Evolutionary conservation across 2,888 invertebrate species (phyloP).

Genomic region (Stegana nigrithorax): DNA sequence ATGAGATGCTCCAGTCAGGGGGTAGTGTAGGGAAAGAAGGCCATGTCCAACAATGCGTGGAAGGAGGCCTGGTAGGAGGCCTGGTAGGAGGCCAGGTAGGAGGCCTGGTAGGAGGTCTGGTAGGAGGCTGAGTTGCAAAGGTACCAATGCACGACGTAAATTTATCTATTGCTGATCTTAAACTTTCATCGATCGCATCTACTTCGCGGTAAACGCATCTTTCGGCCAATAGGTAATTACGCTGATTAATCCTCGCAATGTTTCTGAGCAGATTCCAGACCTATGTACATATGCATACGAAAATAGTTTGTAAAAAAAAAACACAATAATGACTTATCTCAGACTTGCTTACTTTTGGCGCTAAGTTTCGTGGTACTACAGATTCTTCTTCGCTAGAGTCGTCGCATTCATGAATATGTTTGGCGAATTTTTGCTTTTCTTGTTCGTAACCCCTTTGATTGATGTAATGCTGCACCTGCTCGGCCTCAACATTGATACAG

Average conservation of each 20-base stretch:
- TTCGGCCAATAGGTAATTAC: constrained; percentile 18
- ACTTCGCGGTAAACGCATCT: constrained; percentile 38
- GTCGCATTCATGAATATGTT: no score
- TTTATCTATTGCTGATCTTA: constrained; percentile 19
- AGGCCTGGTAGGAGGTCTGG: not conserved
- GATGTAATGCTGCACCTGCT: constrained; percentile 30
- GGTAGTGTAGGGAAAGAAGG: not conserved
- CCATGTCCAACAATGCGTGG: not conserved
- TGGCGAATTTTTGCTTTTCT: no score
- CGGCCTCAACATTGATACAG: constrained; percentile 29
- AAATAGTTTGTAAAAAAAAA: no score
- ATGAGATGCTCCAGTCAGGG: not conserved
- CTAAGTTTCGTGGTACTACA: no score
- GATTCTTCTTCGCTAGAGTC: no score
- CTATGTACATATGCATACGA: no score
- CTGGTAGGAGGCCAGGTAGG: no score
- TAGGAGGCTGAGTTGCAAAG: not conserved
- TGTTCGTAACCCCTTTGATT: constrained; percentile 17
- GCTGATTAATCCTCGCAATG: not conserved
- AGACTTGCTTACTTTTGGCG: no score
- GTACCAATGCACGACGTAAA: constrained; percentile 35
- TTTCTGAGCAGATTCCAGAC: not conserved
- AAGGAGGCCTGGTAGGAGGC: no score
- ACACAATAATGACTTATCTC: no score
- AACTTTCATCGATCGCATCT: constrained; percentile 1